Evolutionary conservation across 2,113 vertebrate species (phyloP).

Genomic region (Limnothrissa miodon): DNA sequence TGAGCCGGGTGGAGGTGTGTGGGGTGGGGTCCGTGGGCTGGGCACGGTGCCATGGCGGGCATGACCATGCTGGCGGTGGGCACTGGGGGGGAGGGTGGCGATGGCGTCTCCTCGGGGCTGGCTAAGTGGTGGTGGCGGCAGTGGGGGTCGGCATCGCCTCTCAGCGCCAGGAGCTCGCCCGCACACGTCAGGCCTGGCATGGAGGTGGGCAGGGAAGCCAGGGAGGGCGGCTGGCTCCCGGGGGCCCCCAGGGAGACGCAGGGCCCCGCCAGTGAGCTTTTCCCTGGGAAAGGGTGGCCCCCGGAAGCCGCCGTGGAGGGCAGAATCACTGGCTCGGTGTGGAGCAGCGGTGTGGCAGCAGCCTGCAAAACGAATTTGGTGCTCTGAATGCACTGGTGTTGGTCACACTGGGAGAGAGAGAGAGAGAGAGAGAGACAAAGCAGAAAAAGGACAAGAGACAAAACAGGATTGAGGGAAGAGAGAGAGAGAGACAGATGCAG

Average conservation of each 20-base stretch:
- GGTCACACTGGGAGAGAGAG: constrained; percentile 79
- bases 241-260: constrained; percentile 76
- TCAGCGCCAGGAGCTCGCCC: constrained; percentile 79
- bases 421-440: constrained; percentile 1
- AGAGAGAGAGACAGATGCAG: not conserved
- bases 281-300: constrained; percentile 79
- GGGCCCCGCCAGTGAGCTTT: constrained; percentile 77
- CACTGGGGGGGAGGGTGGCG: constrained; percentile 71
- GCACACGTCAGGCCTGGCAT: constrained; percentile 81
- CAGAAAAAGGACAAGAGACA: not conserved
- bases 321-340: constrained; percentile 81
- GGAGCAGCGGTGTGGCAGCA: constrained; percentile 86
- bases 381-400: constrained; percentile 97
- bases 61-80: constrained; percentile 45
- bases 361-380: constrained; percentile 98
- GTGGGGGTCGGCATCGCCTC: constrained; percentile 63
- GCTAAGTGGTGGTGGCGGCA: constrained; percentile 81
- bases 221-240: constrained; percentile 69
- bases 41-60: constrained; percentile 58
- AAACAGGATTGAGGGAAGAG: not conserved
- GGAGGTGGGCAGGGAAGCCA: constrained; percentile 81
- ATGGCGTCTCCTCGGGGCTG: constrained; percentile 84
- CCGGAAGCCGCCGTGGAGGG: constrained; percentile 52
- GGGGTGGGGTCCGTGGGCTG: constrained; percentile 65
- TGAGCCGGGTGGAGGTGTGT: constrained; percentile 74